phyloP scores from a whole-genome alignment of 2,113 vertebrate species.

The Dipodomys merriami region DNA sequence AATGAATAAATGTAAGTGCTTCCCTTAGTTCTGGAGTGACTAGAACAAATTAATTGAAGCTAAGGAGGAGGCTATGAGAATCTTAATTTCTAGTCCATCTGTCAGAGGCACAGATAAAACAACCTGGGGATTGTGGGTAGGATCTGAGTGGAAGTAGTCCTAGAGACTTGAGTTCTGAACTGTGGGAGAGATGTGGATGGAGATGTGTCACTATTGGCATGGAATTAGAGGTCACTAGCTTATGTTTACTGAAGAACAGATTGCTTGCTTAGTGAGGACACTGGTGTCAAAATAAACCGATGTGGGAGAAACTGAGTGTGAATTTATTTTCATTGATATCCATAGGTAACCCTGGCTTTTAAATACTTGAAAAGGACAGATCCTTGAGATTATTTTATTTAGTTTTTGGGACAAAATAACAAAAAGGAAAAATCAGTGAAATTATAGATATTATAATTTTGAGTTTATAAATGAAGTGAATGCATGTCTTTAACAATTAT shows the following conservation, averaged over 20 bases:
- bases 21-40: neutral
- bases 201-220: too few species aligned
- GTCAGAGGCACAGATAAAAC: neutral
- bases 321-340: neutral
- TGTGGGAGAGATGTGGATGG: neutral
- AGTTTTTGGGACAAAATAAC: neutral
- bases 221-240: neutral
- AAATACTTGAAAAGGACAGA: neutral
- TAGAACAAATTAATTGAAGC: neutral
- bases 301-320: neutral
- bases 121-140: neutral
- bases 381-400: neutral
- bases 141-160: neutral
- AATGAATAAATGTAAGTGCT: neutral
- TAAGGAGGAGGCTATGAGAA: neutral
- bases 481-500: conserved; percentile 17
- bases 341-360: neutral
- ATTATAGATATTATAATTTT: conserved; percentile 1
- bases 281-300: neutral
- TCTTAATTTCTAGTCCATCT: neutral
- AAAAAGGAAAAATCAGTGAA: neutral
- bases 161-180: neutral
- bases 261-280: neutral
- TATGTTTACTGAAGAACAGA: neutral
- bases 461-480: neutral